Evolutionary conservation across 2,888 invertebrate species (phyloP).

Genomic region (Sinopyrophorus schimmeli): DNA sequence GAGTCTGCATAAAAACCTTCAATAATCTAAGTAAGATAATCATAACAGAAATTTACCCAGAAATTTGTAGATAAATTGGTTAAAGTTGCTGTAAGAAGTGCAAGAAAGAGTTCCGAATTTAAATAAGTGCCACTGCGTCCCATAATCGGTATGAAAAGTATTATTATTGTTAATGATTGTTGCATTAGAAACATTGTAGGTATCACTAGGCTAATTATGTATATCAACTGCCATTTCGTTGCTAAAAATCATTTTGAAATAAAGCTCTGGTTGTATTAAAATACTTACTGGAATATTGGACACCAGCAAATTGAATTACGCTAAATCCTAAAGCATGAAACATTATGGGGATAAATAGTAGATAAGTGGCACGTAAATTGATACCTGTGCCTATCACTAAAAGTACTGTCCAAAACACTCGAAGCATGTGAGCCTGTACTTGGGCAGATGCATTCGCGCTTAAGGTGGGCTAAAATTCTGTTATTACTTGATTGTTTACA

Average conservation of each 20-base stretch:
- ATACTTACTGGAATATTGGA: constrained; percentile 32
- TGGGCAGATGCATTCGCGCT: constrained; percentile 15
- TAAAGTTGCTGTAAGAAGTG: constrained; percentile 49
- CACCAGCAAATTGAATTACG: constrained; percentile 26
- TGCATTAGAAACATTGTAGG: constrained; percentile 33
- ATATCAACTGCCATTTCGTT: constrained; percentile 33
- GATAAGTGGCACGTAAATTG: constrained; percentile 32
- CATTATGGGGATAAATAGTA: constrained; percentile 32
- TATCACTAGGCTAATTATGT: constrained; percentile 31
- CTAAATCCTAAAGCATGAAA: constrained; percentile 32
- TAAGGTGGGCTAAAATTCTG: constrained; percentile 6
- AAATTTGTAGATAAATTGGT: constrained; percentile 53
- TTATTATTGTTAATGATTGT: constrained; percentile 17
- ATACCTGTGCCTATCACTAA: constrained; percentile 32
- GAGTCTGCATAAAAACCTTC: constrained; percentile 43
- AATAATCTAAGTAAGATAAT: too few relatives aligned
- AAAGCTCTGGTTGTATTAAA: not conserved
- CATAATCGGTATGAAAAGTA: constrained; percentile 49
- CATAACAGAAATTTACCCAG: constrained; percentile 44
- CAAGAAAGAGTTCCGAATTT: constrained; percentile 56
- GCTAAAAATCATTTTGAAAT: constrained; percentile 13
- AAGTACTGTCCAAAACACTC: constrained; percentile 35
- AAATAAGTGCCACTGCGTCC: constrained; percentile 55
- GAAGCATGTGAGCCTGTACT: constrained; percentile 32
- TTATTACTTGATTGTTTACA: too few relatives aligned